Base-by-base conservation (phyloP, 2,888 invertebrate species). In the Dioctria rufipes region DNA sequence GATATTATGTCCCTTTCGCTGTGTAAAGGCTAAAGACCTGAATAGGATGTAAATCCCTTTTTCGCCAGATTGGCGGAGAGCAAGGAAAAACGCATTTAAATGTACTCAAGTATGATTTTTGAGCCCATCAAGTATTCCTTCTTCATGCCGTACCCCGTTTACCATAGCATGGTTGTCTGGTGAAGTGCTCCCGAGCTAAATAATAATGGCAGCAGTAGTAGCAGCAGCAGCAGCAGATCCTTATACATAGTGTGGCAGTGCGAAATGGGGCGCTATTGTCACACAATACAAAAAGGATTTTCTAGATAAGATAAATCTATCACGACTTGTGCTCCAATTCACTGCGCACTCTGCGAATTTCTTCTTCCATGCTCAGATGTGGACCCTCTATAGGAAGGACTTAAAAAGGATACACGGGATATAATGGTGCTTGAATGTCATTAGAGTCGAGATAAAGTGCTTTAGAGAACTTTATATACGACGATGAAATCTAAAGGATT, bases 291-390 rank as follows among this genome's bases (percentile, higher is more conserved):
- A 67, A 79, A 79, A 79, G 79, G 79, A 79, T 79, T 79, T 79
- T 67, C 13, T 43, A 79, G 79, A 79, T 79, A 79, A 79, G 79
- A 79, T 79, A 79, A 79, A 79, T 79, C 79, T 79, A 69, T 67
- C 60, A 79, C 78, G 77, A 77, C 65, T 78, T 66, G 77, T 78
- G 78, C 78, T 78, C 65, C 65, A 78, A 77, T 77, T 77, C 77
- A 77, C 37, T 77, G 77, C 77, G 77, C 77, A 77, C 77, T 77
- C 77, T 43, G 63, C 77, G 63, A 25, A 63, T 77, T 77, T 63
- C 77, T 77, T 63, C 77, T 77, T 77, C 46, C 61, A 46, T 49
- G 77, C 39, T 54, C 73, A 54, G 40, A 40, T 54, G 63, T 63
- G 46, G 46, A 46, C 77, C 39, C 77, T 66, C 54, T 42, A 65